Percentiles rank a stretch among this genome's conserved stretches.
Evolutionary conservation across 2,888 invertebrate genomes (phyloP).

Genomic region (Drosophila basisetae): DNA sequence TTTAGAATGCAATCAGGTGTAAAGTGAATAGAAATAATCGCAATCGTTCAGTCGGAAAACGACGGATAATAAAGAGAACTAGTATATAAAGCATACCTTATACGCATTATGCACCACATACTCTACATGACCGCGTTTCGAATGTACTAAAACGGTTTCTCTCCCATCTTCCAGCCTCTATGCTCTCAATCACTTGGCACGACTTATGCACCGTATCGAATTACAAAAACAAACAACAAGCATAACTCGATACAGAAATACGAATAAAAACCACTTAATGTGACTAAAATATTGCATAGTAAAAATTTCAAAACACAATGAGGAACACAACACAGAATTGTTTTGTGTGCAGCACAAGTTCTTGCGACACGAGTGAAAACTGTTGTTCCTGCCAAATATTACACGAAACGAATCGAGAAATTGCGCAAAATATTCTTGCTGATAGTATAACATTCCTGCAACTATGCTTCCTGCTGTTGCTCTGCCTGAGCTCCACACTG

Average conservation of each 20-base stretch:
- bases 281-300: constrained; percentile 37
- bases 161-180: constrained; percentile 22
- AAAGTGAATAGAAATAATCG: constrained; percentile 43
- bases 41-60: constrained; percentile 54
- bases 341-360: constrained; percentile 5
- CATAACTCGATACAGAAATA: background rate
- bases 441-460: constrained; percentile 32
- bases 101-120: constrained; percentile 19
- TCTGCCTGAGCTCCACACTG: constrained; percentile 27
- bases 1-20: constrained; percentile 61
- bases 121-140: constrained; percentile 55
- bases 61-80: constrained; percentile 23
- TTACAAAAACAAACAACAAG: constrained; percentile 48
- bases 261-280: constrained; percentile 42
- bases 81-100: constrained; percentile 33
- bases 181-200: constrained; percentile 35
- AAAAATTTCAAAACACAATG: constrained; percentile 35
- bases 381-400: constrained; percentile 40
- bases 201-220: constrained; percentile 55
- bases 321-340: constrained; percentile 19
- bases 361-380: constrained; percentile 17
- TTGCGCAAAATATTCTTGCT: constrained; percentile 1
- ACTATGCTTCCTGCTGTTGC: constrained; percentile 30
- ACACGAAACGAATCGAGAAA: background rate
- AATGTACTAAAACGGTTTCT: constrained; percentile 38